Evolutionary conservation across 1,140 invertebrate genomes (phyloP).

Genomic region (Zaprionus capensis): DNA sequence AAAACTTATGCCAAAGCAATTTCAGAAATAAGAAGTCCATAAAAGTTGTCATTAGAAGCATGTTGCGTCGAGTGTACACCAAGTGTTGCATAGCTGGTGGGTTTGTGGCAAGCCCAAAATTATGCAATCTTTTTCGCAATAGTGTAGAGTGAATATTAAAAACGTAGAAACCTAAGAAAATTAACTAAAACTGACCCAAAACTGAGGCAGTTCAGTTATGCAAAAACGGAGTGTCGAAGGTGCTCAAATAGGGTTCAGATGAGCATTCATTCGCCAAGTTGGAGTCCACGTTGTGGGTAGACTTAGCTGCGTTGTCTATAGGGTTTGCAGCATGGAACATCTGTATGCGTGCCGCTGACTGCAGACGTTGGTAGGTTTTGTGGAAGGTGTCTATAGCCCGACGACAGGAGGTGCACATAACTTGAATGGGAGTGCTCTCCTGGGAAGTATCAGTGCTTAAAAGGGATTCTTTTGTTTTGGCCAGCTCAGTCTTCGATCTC

Average conservation of each 20-base stretch:
- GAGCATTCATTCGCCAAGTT: too few species aligned
- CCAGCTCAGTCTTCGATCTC: not conserved
- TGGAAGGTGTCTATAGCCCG: not conserved
- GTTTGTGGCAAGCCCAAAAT: not conserved
- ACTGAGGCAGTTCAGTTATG: not conserved
- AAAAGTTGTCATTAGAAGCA: not conserved
- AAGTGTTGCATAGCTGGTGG: not conserved
- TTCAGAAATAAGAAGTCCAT: not conserved
- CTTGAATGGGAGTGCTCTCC: not conserved
- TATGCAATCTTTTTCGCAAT: not conserved
- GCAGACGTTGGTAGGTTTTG: not conserved
- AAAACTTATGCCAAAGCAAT: not conserved
- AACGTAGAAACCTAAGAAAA: not conserved
- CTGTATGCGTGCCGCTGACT: not conserved
- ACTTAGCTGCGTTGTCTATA: not conserved
- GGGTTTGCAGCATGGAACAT: not conserved
- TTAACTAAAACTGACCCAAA: not conserved
- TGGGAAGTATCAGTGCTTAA: not conserved
- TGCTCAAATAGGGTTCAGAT: not conserved
- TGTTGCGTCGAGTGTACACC: too few species aligned
- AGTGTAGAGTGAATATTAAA: not conserved
- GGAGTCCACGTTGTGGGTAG: too few species aligned
- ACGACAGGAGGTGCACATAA: not conserved
- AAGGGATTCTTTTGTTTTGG: not conserved
- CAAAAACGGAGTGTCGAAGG: not conserved